Evolutionary conservation across 2,113 vertebrate species (phyloP).

Genomic region (Calidris pygmaea): DNA sequence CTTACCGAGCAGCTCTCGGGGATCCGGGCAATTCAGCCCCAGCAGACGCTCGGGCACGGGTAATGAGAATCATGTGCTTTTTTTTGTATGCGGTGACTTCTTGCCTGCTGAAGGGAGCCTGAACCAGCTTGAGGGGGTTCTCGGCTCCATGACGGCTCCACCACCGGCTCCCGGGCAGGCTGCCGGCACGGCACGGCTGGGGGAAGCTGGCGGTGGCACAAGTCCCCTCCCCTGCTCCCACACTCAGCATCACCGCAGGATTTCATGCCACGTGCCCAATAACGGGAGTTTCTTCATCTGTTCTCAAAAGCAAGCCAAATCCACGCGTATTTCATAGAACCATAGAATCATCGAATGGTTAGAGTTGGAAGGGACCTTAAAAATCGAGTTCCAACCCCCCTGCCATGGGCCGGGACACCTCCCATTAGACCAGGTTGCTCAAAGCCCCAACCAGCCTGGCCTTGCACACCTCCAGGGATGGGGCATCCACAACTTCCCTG

Average conservation of each 20-base stretch:
- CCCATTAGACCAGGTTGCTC: too few relatives aligned
- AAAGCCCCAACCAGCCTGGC: too few relatives aligned
- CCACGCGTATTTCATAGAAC: background rate
- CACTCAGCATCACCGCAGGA: rapidly evolving
- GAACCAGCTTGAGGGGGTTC: background rate
- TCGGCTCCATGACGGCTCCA: background rate
- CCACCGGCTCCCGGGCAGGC: background rate
- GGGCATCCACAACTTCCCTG: too few relatives aligned
- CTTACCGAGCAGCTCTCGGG: background rate
- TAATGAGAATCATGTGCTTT: constrained; percentile 33
- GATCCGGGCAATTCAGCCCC: background rate
- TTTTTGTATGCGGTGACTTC: background rate
- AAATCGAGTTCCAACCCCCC: too few relatives aligned
- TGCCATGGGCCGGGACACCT: too few relatives aligned
- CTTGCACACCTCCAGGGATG: too few relatives aligned
- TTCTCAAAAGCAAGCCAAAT: background rate
- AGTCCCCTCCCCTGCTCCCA: background rate
- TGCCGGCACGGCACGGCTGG: background rate
- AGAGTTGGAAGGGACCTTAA: too few relatives aligned
- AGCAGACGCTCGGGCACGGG: background rate
- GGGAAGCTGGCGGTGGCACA: background rate
- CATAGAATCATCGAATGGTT: too few relatives aligned
- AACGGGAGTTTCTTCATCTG: rapidly evolving
- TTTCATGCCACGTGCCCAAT: background rate
- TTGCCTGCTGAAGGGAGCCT: background rate